Percentiles rank a stretch among this genome's conserved stretches.
Evolutionary conservation across 2,113 vertebrate genomes (phyloP).

Genomic region (Chlorocebus sabaeus): DNA sequence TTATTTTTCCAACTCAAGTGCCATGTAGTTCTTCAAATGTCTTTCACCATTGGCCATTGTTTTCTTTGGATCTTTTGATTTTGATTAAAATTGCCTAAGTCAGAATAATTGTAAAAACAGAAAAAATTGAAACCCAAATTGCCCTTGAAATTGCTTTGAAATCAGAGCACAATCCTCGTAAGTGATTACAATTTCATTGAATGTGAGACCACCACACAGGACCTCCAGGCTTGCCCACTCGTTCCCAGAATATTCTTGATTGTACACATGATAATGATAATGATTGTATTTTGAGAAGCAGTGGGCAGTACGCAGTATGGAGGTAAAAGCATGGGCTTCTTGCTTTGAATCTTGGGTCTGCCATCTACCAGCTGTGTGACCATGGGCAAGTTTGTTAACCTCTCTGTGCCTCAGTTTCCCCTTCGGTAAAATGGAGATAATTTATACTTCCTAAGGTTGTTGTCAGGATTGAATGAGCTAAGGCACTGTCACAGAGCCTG

Average conservation of each 20-base stretch:
- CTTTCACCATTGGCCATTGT: slow-evolving; percentile 86
- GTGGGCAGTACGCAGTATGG: too few relatives aligned
- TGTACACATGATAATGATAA: not conserved
- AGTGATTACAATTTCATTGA: slow-evolving; percentile 24
- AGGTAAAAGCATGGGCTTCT: not conserved
- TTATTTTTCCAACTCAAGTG: slow-evolving; percentile 88
- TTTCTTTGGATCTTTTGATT: slow-evolving; percentile 86
- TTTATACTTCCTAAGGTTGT: not conserved
- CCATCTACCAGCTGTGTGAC: not conserved
- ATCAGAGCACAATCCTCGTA: slow-evolving; percentile 67
- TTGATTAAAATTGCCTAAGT: slow-evolving; percentile 84
- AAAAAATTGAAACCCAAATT: slow-evolving; percentile 82
- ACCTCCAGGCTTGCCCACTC: not conserved
- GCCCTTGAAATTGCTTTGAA: slow-evolving; percentile 83
- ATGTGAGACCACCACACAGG: not conserved
- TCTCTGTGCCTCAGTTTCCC: not conserved
- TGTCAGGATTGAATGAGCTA: not conserved
- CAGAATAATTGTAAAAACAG: slow-evolving; percentile 73
- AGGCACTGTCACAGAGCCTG: not conserved
- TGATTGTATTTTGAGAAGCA: not conserved
- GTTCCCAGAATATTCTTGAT: not conserved
- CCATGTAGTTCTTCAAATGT: slow-evolving; percentile 88
- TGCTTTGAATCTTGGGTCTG: not conserved
- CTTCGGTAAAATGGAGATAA: not conserved
- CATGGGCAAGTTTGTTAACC: not conserved